Percentiles rank a stretch among this genome's conserved stretches.
Evolutionary conservation across 2,888 invertebrate species (phyloP).

Genomic region (Therioaphis trifolii): DNA sequence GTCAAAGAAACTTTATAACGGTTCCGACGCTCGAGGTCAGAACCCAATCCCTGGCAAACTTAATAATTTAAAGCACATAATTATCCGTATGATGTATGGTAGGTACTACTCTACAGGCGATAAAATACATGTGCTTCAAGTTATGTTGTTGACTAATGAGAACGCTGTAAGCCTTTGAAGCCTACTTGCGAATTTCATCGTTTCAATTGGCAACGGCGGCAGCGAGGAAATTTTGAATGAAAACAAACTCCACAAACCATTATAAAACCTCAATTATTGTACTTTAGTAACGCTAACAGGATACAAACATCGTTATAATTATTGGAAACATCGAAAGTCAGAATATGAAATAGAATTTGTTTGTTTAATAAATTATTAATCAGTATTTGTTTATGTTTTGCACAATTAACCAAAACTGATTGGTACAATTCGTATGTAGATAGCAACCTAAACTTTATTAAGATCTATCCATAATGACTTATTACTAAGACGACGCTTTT

Average conservation of each 20-base stretch:
- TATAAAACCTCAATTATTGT: not conserved
- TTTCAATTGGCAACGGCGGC: not conserved
- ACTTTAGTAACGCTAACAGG: not conserved
- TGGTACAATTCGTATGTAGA: not conserved
- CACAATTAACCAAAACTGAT: not conserved
- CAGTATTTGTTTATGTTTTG: not conserved
- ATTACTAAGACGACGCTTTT: too few relatives aligned
- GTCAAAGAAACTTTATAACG: conserved; percentile 61
- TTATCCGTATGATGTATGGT: conserved; percentile 47
- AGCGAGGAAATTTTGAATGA: not conserved
- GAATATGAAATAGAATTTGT: not conserved
- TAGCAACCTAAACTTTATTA: not conserved
- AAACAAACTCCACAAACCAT: not conserved
- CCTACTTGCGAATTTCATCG: not conserved
- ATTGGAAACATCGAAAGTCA: not conserved
- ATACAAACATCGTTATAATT: not conserved
- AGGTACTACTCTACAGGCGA: conserved; percentile 2
- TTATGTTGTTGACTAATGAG: not conserved
- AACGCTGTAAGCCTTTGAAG: not conserved
- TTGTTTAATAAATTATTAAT: not conserved
- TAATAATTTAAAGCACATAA: conserved; percentile 60
- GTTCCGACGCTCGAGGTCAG: conserved; percentile 56
- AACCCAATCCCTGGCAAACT: conserved; percentile 54
- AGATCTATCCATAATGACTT: too few relatives aligned
- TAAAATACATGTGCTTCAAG: conserved; percentile 12